A percentile compares a stretch with the other conserved stretches of the same genome.
Conservation (phyloP, 2,113 vertebrate genomes). For the Platichthys flesus region DNA sequence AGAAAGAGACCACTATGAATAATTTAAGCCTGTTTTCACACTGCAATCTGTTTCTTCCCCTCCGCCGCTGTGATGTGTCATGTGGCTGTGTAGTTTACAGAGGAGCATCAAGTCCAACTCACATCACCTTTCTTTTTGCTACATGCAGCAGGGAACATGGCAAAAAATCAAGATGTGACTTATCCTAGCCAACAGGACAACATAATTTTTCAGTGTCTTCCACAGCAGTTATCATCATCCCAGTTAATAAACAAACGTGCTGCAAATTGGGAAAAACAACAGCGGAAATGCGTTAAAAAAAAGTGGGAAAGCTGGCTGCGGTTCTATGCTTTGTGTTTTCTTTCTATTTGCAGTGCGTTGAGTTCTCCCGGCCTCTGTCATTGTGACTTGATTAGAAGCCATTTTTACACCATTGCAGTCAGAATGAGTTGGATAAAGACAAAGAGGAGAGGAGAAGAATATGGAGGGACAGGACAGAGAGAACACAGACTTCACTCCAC, state of each 20-base stretch:
- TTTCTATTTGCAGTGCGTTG: no score
- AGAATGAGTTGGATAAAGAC: no score
- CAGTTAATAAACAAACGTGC: background rate
- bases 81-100: background rate
- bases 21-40: slow-evolving; percentile 35
- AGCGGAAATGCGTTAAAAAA: no score
- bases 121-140: background rate
- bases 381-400: no score
- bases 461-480: no score
- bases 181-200: background rate
- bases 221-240: background rate
- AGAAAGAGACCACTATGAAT: slow-evolving; percentile 29
- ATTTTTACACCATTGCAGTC: no score
- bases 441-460: no score
- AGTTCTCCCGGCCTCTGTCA: no score
- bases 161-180: background rate
- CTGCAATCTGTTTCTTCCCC: slow-evolving; percentile 23
- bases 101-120: background rate
- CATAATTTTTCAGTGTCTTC: background rate
- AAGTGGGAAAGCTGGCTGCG: no score
- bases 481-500: no score
- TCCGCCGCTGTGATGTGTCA: slow-evolving; percentile 7
- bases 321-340: no score
- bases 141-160: background rate
- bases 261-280: no score